These are phyloP conservation scores for Plebejus melissa DNA, from an alignment of 2,888 invertebrate species.

Conservation along the genomic window DNA sequence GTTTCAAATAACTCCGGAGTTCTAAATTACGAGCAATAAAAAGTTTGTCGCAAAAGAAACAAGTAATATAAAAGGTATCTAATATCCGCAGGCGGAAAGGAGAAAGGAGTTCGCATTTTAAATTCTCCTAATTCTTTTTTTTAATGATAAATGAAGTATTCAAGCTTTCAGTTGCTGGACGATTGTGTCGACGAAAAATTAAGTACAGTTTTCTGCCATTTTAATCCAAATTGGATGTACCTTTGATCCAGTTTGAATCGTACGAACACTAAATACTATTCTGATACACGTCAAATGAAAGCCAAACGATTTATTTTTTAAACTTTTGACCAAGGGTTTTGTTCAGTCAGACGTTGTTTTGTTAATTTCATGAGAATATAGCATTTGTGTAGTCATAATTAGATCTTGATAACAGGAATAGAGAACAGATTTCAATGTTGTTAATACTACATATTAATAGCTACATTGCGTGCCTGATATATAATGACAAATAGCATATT, in stretches of 20 bases:
- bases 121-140: conserved; percentile 5
- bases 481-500: not conserved
- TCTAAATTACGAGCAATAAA: conserved; percentile 18
- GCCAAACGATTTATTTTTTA: no score
- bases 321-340: no score
- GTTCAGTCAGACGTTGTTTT: no score
- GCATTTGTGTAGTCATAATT: no score
- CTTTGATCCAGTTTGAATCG: no score
- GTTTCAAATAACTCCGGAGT: not conserved
- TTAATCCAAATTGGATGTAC: no score
- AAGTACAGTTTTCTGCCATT: no score
- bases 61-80: conserved; percentile 18
- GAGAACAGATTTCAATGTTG: not conserved
- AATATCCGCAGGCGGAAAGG: conserved; percentile 13
- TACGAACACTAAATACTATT: no score
- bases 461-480: not conserved
- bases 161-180: not conserved
- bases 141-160: conserved; percentile 16
- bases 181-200: not conserved
- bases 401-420: no score
- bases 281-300: no score
- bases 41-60: conserved; percentile 15
- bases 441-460: not conserved
- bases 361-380: no score
- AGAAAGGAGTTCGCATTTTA: not conserved